Evolutionary conservation across 2,888 invertebrate genomes (phyloP), one percentile per base, ranked within the genome.

Genomic region (Polydrusus pterygomalis): DNA sequence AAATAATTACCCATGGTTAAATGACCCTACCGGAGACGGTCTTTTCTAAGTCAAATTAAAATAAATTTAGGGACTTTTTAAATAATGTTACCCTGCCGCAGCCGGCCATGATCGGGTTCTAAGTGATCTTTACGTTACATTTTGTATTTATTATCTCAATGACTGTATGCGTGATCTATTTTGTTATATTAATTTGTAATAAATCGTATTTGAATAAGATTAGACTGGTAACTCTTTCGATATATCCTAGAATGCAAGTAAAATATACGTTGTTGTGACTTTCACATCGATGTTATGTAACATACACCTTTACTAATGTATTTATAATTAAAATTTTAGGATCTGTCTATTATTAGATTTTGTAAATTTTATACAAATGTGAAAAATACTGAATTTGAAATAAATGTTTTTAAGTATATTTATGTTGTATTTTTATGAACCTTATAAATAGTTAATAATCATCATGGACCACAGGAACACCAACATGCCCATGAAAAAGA

Each of bases 1-100:
- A 82, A 95, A 94, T 88, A 96, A 97, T 88, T 97, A 97, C 90
- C 97, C 97, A 84, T 97, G 97, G 97, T 88, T 97, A 85, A 95
- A 95, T 87, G 97, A 97, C 89, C 97, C 97, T 79, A 95, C 94
- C 83, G 95, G 95, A 83, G 95, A 95, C 86, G 95, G 94, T 88
- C 95, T 94, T 92, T 96, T 94, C 91, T 96, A 95, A 91, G 90
- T 89, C 82, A 80, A 69, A 74, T 77, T 75, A 81, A 84, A 81
- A 81, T 81, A 82, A 83, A 82, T 81, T 81, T 78, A 80, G 79
- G 79, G 80, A 78, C 79, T 79, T 77, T 82, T 77, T 75, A 75
- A 72, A 71, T 78, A 78, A 81, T 82, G 82, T 82, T 77, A 77
- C 80, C 83, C 80, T 80, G 81, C 80, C 76, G 62, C 30, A 25